Conservation (phyloP, 2,888 invertebrate species). For the Magallana nippona region DNA sequence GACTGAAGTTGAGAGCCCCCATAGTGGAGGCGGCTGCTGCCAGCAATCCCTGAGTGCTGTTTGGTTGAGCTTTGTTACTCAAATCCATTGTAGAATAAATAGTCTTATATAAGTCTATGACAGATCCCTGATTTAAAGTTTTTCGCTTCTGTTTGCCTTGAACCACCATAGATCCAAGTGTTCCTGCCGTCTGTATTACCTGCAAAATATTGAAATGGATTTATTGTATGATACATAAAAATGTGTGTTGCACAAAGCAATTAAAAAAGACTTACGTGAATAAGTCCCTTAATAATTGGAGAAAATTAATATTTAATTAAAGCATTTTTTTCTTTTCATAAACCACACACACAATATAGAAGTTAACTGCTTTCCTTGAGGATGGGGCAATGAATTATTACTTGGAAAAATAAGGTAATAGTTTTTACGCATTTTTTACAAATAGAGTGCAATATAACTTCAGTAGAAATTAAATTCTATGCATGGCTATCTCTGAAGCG, state of each 20-base stretch:
- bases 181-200: neutral
- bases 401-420: neutral
- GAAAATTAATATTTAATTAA: slow-evolving; percentile 22
- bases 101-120: slow-evolving; percentile 5
- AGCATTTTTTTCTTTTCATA: neutral
- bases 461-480: slow-evolving; percentile 7
- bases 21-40: slow-evolving; percentile 12
- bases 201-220: neutral
- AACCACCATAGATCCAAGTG: slow-evolving; percentile 21
- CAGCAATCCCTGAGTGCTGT: slow-evolving; percentile 37
- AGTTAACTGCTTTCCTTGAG: neutral
- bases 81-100: slow-evolving; percentile 40
- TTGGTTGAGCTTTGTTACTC: slow-evolving; percentile 34
- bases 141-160: slow-evolving; percentile 10
- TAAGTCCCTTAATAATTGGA: neutral
- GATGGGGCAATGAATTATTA: slow-evolving; percentile 10
- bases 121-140: slow-evolving; percentile 33
- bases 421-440: slow-evolving; percentile 5
- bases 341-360: neutral
- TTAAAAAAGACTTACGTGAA: neutral
- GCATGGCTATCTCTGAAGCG: neutral
- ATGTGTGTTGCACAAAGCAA: neutral
- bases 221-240: neutral
- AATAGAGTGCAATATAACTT: slow-evolving; percentile 12
- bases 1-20: slow-evolving; percentile 39